Evolutionary conservation across 2,888 invertebrate species (phyloP), one percentile per base, ranked within the genome.

Genomic region (Pecten maximus): DNA sequence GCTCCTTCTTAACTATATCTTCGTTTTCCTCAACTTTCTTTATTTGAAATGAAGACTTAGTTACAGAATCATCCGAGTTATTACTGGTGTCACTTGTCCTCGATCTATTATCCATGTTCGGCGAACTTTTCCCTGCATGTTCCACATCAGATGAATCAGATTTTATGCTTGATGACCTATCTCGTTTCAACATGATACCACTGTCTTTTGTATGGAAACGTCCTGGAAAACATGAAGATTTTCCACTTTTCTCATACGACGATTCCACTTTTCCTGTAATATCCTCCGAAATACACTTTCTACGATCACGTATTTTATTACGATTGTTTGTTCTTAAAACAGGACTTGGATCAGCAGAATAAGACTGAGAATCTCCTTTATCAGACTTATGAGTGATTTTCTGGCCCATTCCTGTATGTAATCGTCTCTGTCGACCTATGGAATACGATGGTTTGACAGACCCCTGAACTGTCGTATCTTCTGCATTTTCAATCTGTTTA

Each of bases 201-300:
- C 90, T 89, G 40, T 87, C 88, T 90, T 87, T 91, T 23, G 88
- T 16, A 44, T 88, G 50, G 48, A 91, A 60, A 48, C 91, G 86
- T 40, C 89, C 74, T 35, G 88, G 40, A 89, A 88, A 88, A 74
- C 88, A 60, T 88, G 90, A 54, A 87, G 90, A 44, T 89, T 89
- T 87, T 50, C 28, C 39, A 87, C 87, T 88, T 50, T 92, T 88
- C 40, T 88, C 87, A 86, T 89, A 54, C 87, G 40, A 40, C 40
- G 48, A 44, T 40, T 93, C 92, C n/a, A 92, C 48, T 88, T 92
- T 94, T n/a, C 90, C 88, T 44, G 94, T 91, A 23, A 93, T 88
- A 91, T 93, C 93, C 90, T 94, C 94, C n/a, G 94, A 94, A 40
- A 94, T 93, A 90, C 93, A 93, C 87, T 91, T 91, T 88, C 92